A percentile compares a stretch with the other conserved stretches of the same genome.
Conservation (phyloP, 2,113 vertebrate genomes). For the Microtus richardsoni region DNA sequence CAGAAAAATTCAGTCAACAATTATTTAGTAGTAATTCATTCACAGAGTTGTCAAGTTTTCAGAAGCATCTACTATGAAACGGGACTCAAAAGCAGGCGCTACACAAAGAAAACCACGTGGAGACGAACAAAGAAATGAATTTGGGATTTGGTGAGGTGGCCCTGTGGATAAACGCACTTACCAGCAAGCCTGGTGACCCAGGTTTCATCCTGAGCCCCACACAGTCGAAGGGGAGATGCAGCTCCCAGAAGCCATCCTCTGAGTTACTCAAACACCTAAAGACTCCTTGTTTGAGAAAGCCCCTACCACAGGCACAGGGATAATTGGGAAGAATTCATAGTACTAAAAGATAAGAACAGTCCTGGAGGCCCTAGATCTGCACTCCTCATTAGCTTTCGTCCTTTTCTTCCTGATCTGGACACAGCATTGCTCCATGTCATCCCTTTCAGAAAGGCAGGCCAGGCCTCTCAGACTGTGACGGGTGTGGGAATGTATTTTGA, state of each 20-base stretch:
- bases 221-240: too few relatives aligned
- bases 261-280: not conserved
- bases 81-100: not conserved
- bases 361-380: not conserved
- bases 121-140: not conserved
- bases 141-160: not conserved
- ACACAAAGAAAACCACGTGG: not conserved
- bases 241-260: not conserved
- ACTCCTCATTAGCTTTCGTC: not conserved
- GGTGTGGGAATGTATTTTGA: not conserved
- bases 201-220: not conserved
- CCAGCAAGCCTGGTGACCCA: not conserved
- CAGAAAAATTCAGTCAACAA: too few relatives aligned
- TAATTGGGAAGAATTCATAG: not conserved
- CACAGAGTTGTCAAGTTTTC: not conserved
- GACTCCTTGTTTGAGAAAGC: not conserved
- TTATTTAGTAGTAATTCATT: not conserved
- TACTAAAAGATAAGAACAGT: not conserved
- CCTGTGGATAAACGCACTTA: too few relatives aligned
- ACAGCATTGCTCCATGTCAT: not conserved
- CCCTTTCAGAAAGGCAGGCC: not conserved
- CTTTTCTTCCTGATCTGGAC: not conserved
- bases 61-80: not conserved
- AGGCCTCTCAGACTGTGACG: not conserved
- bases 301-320: not conserved